Evolutionary conservation across 2,113 vertebrate genomes (phyloP).

Genomic region (Pollimyrus isidori): DNA sequence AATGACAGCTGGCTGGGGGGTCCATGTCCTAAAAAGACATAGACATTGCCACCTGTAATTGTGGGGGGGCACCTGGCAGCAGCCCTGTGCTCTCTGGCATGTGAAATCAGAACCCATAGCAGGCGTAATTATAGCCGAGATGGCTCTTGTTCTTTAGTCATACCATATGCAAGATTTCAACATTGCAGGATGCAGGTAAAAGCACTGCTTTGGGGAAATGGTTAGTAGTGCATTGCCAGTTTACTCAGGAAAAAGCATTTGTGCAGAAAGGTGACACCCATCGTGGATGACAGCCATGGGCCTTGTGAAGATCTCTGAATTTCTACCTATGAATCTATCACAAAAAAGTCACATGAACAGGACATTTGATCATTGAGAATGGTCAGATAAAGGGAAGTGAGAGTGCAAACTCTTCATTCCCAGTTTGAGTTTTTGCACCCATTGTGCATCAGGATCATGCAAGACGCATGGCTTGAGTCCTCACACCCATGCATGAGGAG

Average conservation of each 20-base stretch:
- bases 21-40: not conserved
- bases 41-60: not conserved
- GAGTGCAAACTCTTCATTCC: not conserved
- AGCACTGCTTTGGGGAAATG: not conserved
- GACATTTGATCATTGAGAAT: not conserved
- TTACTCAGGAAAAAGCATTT: not conserved
- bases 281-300: not conserved
- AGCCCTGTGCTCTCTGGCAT: not conserved
- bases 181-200: not conserved
- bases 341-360: not conserved
- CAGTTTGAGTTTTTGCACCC: not conserved
- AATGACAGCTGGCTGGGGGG: not conserved
- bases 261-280: not conserved
- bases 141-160: not conserved
- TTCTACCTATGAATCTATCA: not conserved
- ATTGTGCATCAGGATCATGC: not conserved
- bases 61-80: not conserved
- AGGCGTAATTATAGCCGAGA: not conserved
- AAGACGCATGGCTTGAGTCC: not conserved
- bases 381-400: not conserved
- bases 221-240: not conserved
- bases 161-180: not conserved
- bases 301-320: not conserved
- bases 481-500: not conserved
- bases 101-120: not conserved